Evolutionary conservation across 2,113 vertebrate genomes (phyloP).

Genomic region (Cyrtonyx montezumae): DNA sequence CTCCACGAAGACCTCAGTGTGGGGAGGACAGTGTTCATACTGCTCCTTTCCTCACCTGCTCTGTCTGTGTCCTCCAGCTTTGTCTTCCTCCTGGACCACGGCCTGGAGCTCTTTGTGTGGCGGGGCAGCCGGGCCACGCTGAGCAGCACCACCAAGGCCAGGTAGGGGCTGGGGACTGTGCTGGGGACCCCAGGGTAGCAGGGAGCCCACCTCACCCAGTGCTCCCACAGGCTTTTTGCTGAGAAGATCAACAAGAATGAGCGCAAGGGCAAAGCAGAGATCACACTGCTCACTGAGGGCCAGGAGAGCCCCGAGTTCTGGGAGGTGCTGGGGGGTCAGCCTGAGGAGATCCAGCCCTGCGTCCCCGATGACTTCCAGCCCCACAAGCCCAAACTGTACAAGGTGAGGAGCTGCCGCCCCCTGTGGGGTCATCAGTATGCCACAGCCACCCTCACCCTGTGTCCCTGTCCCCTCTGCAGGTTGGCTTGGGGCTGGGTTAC

Average conservation of each 20-base stretch:
- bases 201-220: neutral
- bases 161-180: conserved; percentile 73
- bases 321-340: conserved; percentile 90
- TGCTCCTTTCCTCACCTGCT: neutral
- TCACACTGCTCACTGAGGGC: conserved; percentile 83
- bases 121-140: conserved; percentile 90
- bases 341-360: conserved; percentile 89
- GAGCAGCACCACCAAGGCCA: conserved; percentile 93
- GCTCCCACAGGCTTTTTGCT: conserved; percentile 85
- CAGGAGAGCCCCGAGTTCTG: conserved; percentile 92
- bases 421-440: rapidly evolving
- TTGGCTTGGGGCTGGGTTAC: conserved; percentile 94
- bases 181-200: neutral
- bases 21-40: rapidly evolving
- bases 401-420: conserved; percentile 74
- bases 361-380: conserved; percentile 92
- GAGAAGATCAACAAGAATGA: conserved; percentile 99
- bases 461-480: conserved; percentile 71
- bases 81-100: conserved; percentile 91
- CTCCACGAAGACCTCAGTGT: rapidly evolving
- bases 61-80: conserved; percentile 77
- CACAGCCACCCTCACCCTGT: neutral
- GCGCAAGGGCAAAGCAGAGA: conserved; percentile 93
- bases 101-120: conserved; percentile 91
- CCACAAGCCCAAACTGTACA: conserved; percentile 93